These are phyloP conservation scores for Meliscaeva auricollis DNA, from an alignment of 2,888 invertebrate species.

Conservation along the genomic window DNA sequence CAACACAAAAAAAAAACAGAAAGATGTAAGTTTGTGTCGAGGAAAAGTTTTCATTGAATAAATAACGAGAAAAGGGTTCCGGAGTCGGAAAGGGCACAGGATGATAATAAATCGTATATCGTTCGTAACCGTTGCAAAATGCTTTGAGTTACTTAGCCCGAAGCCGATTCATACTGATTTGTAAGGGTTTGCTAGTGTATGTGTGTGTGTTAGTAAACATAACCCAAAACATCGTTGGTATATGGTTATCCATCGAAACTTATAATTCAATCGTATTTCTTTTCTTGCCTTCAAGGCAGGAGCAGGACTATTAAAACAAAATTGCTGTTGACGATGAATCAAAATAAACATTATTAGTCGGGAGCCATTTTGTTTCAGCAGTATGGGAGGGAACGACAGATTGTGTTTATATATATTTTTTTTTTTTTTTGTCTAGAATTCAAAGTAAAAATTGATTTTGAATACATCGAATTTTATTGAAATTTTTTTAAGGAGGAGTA, in stretches of 20 bases:
- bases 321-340: constrained; percentile 10
- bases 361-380: neutral
- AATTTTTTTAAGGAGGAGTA: neutral
- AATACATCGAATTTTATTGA: neutral
- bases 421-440: neutral
- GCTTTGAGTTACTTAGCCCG: neutral
- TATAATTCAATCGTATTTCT: constrained; percentile 1
- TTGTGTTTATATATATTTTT: neutral
- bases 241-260: neutral
- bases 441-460: no score
- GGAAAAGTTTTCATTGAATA: constrained; percentile 18
- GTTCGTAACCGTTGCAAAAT: constrained; percentile 12
- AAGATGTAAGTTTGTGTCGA: neutral
- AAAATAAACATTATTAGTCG: constrained; percentile 14
- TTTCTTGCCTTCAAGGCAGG: constrained; percentile 1
- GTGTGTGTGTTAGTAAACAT: neutral
- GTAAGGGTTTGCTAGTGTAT: neutral
- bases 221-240: constrained; percentile 11
- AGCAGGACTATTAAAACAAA: constrained; percentile 9
- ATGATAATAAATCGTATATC: neutral
- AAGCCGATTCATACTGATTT: neutral
- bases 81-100: neutral
- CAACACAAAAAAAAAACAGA: neutral
- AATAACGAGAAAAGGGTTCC: constrained; percentile 1
- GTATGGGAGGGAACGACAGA: neutral